Conservation (phyloP, 2,113 vertebrate species). For the Leucosticte australis region DNA sequence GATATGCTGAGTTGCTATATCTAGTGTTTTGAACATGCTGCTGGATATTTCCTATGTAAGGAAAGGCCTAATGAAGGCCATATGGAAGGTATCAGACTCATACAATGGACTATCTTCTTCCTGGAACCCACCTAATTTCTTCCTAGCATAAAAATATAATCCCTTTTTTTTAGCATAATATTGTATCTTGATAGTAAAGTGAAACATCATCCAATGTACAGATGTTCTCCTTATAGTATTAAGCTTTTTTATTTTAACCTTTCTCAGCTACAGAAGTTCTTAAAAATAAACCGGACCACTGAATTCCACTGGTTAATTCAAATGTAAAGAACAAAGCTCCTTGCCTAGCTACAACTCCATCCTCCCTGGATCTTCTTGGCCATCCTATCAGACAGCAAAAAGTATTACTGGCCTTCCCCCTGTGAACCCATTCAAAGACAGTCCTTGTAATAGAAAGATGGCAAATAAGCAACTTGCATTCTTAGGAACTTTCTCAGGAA, state of each 20-base stretch:
- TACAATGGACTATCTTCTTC: background rate
- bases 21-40: background rate
- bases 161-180: background rate
- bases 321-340: background rate
- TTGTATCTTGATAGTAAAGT: background rate
- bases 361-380: background rate
- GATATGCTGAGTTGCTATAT: background rate
- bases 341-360: background rate
- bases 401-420: background rate
- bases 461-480: background rate
- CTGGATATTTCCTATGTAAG: background rate
- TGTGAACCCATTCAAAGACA: background rate
- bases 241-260: background rate
- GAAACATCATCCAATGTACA: background rate
- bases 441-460: background rate
- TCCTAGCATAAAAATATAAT: background rate
- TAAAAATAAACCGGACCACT: background rate
- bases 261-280: background rate
- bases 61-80: background rate
- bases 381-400: background rate
- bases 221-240: background rate
- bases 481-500: background rate
- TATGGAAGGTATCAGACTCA: background rate
- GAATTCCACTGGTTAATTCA: background rate
- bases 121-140: background rate